Evolutionary conservation across 2,113 vertebrate genomes (phyloP).

Genomic region (Heliornis fulica): DNA sequence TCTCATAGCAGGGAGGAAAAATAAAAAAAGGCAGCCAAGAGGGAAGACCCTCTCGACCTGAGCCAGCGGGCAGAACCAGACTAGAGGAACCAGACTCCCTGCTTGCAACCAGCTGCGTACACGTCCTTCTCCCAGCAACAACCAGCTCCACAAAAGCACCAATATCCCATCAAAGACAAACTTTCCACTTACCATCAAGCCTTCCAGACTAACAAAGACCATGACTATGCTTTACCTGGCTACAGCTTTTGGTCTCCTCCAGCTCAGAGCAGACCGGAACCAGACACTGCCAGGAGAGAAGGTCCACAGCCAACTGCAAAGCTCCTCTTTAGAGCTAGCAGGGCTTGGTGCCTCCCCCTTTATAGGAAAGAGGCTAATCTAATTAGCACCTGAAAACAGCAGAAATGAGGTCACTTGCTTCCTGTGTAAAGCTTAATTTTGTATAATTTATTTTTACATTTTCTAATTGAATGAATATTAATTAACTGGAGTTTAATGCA

Average conservation of each 20-base stretch:
- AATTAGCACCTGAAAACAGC: constrained; percentile 56
- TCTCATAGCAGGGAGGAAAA: not conserved
- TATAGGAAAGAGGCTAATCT: constrained; percentile 29
- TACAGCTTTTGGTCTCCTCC: not conserved
- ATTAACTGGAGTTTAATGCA: constrained; percentile 54
- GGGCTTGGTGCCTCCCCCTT: not conserved
- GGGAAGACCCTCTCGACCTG: not conserved
- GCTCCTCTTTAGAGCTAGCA: not conserved
- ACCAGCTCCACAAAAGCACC: not conserved
- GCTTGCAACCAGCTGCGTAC: not conserved
- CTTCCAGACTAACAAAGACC: not conserved
- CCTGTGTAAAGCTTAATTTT: constrained; percentile 61
- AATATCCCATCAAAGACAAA: not conserved
- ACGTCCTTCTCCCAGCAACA: not conserved
- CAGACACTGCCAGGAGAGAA: not conserved
- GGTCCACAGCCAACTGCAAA: not conserved
- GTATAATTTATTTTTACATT: constrained; percentile 67
- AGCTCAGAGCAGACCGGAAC: not conserved
- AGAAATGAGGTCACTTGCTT: constrained; percentile 65
- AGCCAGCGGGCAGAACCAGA: not conserved
- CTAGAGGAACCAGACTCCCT: not conserved
- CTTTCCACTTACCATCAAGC: not conserved
- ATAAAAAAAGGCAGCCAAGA: not conserved
- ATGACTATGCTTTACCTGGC: not conserved
- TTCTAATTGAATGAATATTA: constrained; percentile 76